These are phyloP conservation scores for Lepidochitona cinerea DNA, from an alignment of 2,888 invertebrate genomes.

Conservation along the genomic window DNA sequence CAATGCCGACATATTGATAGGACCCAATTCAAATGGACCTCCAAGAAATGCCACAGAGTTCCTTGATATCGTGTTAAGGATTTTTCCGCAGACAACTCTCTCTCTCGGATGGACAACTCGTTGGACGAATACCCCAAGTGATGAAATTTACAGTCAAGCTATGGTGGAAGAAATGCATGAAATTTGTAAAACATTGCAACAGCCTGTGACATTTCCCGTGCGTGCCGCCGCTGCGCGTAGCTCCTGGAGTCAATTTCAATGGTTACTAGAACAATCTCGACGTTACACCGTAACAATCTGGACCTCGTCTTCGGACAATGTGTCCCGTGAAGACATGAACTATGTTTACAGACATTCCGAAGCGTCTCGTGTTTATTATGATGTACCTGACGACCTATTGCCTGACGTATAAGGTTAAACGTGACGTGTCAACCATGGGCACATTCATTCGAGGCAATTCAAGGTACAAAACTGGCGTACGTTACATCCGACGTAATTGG, in stretches of 20 bases:
- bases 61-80: conserved; percentile 74
- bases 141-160: conserved; percentile 58
- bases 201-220: conserved; percentile 86
- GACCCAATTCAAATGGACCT: conserved; percentile 76
- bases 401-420: conserved; percentile 39
- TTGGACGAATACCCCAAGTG: conserved; percentile 75
- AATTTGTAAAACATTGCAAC: conserved; percentile 72
- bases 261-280: conserved; percentile 75
- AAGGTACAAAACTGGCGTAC: too few species aligned
- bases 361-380: conserved; percentile 80
- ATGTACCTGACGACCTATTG: conserved; percentile 76
- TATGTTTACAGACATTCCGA: conserved; percentile 80
- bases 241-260: conserved; percentile 77
- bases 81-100: conserved; percentile 78
- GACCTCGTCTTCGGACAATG: conserved; percentile 79
- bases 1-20: conserved; percentile 88
- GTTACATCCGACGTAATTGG: too few species aligned
- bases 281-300: conserved; percentile 85
- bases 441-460: too few species aligned
- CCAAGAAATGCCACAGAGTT: conserved; percentile 81
- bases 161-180: conserved; percentile 76
- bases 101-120: conserved; percentile 91
- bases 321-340: conserved; percentile 79
- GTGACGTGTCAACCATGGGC: too few species aligned
- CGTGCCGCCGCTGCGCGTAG: conserved; percentile 80